Evolutionary conservation across 2,113 vertebrate species (phyloP).

Genomic region (Donacobius atricapilla): DNA sequence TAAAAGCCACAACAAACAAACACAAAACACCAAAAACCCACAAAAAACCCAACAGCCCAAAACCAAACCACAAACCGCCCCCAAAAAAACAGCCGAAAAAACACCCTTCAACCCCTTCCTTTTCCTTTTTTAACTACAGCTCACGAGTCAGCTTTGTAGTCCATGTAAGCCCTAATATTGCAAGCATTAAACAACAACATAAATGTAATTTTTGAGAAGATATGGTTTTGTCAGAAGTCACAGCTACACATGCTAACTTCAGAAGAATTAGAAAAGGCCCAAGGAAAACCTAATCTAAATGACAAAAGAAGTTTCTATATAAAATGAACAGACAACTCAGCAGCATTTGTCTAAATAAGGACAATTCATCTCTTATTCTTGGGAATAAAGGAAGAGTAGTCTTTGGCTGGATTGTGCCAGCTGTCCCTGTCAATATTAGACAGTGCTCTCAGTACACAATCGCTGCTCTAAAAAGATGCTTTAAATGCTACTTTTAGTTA

Average conservation of each 20-base stretch:
- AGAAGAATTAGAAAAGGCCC: background rate
- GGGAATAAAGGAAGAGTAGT: background rate
- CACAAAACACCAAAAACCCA: background rate
- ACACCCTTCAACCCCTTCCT: accelerated
- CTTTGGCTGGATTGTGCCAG: background rate
- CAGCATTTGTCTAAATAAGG: background rate
- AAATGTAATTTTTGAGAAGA: background rate
- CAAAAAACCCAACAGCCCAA: background rate
- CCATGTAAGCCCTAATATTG: background rate
- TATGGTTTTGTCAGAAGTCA: background rate
- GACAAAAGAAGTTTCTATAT: background rate
- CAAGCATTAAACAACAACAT: background rate
- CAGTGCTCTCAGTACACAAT: background rate
- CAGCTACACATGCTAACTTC: background rate
- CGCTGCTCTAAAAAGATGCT: background rate
- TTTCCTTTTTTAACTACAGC: background rate
- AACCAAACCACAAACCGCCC: no score
- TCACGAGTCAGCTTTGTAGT: background rate
- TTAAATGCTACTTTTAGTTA: background rate
- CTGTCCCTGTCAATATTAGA: background rate
- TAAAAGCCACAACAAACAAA: background rate
- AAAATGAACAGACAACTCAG: background rate
- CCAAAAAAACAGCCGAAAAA: background rate
- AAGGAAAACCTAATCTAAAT: background rate
- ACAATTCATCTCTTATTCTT: background rate